These are phyloP conservation scores for Pyrocephalus nanus DNA, from an alignment of 2,797 vertebrate species.

Conservation along the genomic window DNA sequence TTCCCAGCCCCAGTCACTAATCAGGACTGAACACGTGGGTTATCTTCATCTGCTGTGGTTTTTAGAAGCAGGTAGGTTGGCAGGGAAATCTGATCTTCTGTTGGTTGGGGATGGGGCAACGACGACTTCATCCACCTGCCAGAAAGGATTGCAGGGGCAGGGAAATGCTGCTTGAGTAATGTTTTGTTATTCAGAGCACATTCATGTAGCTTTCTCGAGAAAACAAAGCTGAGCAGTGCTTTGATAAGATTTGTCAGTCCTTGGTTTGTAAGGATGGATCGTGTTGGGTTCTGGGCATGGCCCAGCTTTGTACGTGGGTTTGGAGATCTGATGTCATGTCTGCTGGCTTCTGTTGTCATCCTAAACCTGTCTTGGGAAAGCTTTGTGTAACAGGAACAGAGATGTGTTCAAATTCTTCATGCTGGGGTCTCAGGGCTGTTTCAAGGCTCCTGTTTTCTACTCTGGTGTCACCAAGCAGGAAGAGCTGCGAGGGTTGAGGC, in stretches of 20 bases:
- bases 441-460: neutral
- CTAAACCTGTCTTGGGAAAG: neutral
- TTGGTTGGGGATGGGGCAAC: neutral
- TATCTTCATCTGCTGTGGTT: slow-evolving; percentile 28
- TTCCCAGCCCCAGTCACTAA: neutral
- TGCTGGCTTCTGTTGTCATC: neutral
- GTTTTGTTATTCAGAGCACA: neutral
- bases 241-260: neutral
- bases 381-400: neutral
- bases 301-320: neutral
- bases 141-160: neutral
- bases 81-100: neutral
- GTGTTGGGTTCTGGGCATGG: neutral
- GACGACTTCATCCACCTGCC: neutral
- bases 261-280: neutral
- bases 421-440: neutral
- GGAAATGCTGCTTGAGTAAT: neutral
- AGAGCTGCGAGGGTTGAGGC: neutral
- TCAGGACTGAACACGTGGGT: neutral
- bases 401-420: accelerated
- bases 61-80: slow-evolving; percentile 39
- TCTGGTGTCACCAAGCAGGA: neutral
- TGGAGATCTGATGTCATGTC: neutral
- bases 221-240: neutral
- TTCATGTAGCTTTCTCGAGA: neutral